Evolutionary conservation across 2,113 vertebrate genomes (phyloP).

Genomic region (Lucifuga dentata): DNA sequence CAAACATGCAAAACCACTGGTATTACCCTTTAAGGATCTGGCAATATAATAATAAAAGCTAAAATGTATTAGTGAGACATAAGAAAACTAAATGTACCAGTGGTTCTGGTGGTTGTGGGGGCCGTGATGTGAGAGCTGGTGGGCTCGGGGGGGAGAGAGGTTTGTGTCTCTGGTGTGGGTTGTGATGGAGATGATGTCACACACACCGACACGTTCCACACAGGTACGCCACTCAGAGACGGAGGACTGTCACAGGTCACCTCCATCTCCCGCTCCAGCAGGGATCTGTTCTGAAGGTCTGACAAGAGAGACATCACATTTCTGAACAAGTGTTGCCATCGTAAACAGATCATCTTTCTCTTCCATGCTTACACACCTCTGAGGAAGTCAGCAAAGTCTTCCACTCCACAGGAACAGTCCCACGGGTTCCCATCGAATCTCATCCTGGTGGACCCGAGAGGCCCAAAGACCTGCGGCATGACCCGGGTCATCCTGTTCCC

Average conservation of each 20-base stretch:
- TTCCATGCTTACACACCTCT: slow-evolving; percentile 74
- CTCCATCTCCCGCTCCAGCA: slow-evolving; percentile 52
- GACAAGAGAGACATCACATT: slow-evolving; percentile 8
- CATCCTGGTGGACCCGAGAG: slow-evolving; percentile 52
- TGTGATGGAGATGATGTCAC: not conserved
- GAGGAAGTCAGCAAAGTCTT: slow-evolving; percentile 68
- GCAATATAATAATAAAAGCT: too few relatives aligned
- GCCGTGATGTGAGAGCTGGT: not conserved
- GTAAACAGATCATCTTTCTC: too few relatives aligned
- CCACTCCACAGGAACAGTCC: slow-evolving; percentile 78
- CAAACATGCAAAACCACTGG: too few relatives aligned
- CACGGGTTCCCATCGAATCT: slow-evolving; percentile 78
- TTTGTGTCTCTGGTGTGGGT: not conserved
- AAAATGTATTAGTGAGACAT: too few relatives aligned
- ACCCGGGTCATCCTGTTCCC: slow-evolving; percentile 73
- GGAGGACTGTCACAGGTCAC: slow-evolving; percentile 73
- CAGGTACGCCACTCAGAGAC: slow-evolving; percentile 46
- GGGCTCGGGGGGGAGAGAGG: not conserved
- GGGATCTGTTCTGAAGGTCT: slow-evolving; percentile 72
- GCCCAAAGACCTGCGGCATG: slow-evolving; percentile 50
- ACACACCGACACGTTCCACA: slow-evolving; percentile 75
- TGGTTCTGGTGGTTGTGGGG: slow-evolving; percentile 26
- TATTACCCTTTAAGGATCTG: too few relatives aligned
- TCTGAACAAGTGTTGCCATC: not conserved
- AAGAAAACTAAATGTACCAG: slow-evolving; percentile 57